Evolutionary conservation across 2,888 invertebrate species (phyloP).

Genomic region (Nymphalis c-album): DNA sequence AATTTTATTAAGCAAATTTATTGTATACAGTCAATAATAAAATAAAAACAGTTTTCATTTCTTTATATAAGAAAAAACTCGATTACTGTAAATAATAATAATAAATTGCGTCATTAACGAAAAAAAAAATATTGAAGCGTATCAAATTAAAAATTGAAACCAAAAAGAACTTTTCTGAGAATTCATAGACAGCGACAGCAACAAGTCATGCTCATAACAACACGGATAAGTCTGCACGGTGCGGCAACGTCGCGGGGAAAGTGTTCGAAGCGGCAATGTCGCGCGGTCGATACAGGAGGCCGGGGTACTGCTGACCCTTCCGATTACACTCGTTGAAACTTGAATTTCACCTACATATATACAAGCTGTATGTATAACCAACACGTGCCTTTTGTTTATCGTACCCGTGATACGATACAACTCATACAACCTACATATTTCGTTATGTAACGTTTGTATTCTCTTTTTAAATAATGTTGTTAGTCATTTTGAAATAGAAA

Average conservation of each 20-base stretch:
- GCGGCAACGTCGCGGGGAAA: conserved; percentile 67
- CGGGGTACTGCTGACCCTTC: conserved; percentile 54
- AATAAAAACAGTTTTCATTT: background rate
- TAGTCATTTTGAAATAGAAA: background rate
- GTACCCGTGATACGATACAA: conserved; percentile 10
- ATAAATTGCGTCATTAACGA: background rate
- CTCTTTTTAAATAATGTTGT: background rate
- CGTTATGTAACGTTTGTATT: conserved; percentile 12
- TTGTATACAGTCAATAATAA: no score
- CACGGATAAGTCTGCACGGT: conserved; percentile 29
- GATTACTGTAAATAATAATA: background rate
- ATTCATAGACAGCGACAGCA: conserved; percentile 51
- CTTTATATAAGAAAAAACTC: background rate
- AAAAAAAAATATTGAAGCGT: background rate
- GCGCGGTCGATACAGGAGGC: conserved; percentile 54
- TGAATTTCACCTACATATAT: conserved; percentile 16
- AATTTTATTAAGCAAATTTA: no score
- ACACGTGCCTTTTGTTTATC: conserved; percentile 34
- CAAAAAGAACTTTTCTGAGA: conserved; percentile 23
- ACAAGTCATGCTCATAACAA: conserved; percentile 59
- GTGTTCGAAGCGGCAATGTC: conserved; percentile 60
- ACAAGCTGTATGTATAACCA: conserved; percentile 9
- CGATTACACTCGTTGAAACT: conserved; percentile 34
- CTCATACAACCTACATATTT: conserved; percentile 4
- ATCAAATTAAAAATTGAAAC: background rate